Conservation (phyloP, 2,113 vertebrate species). For the Muntiacus muntjak region DNA sequence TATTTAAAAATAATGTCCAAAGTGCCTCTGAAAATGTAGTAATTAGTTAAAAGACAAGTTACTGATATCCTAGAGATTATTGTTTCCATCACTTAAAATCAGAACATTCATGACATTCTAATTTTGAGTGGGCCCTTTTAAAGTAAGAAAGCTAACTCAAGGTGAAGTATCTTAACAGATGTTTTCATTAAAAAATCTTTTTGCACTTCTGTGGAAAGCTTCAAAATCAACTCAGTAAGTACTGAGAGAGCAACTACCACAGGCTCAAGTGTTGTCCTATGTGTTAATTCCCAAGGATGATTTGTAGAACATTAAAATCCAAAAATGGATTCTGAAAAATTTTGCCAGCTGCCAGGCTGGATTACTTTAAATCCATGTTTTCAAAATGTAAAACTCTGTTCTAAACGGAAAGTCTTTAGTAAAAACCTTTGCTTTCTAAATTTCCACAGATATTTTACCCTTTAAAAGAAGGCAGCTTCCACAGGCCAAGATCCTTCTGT, state of each 20-base stretch:
- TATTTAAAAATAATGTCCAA: background rate
- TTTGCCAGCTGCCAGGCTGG: background rate
- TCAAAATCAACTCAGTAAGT: background rate
- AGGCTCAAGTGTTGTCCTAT: background rate
- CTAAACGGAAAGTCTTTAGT: background rate
- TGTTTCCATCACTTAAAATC: background rate
- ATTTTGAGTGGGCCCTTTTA: background rate
- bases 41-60: background rate
- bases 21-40: background rate
- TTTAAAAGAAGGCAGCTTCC: background rate
- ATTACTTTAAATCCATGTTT: conserved; percentile 22
- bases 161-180: background rate
- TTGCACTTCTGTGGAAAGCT: background rate
- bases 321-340: background rate
- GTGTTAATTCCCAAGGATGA: background rate
- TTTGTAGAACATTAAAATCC: conserved; percentile 9
- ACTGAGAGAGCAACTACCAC: background rate
- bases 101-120: background rate
- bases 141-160: background rate
- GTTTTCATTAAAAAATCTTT: background rate
- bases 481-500: background rate
- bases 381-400: background rate
- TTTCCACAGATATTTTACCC: background rate
- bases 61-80: background rate
- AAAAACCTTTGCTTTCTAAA: background rate